These are phyloP conservation scores for Eupithecia tripunctaria DNA, from an alignment of 2,888 invertebrate genomes.

Conservation along the genomic window DNA sequence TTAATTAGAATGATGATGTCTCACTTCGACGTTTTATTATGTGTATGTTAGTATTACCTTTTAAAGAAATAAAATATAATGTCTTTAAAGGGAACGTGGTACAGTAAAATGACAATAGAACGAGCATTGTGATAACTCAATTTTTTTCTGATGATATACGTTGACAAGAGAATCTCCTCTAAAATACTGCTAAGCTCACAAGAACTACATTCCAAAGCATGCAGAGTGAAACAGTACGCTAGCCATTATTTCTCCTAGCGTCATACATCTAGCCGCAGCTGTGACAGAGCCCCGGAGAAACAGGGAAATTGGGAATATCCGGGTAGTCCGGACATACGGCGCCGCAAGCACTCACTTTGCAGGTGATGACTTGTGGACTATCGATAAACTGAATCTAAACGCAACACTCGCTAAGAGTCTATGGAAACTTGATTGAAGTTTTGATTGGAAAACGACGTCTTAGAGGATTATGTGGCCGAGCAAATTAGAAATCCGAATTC, in stretches of 20 bases:
- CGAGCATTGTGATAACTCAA: neutral
- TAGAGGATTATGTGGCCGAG: neutral
- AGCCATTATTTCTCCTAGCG: conserved; percentile 16
- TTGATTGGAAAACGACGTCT: neutral
- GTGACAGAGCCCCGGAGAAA: conserved; percentile 58
- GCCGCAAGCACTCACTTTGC: conserved; percentile 29
- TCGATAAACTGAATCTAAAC: conserved; percentile 21
- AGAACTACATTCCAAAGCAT: neutral
- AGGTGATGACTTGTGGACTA: conserved; percentile 33
- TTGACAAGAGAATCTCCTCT: neutral
- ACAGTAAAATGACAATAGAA: neutral
- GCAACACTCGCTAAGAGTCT: neutral
- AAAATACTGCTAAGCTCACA: neutral
- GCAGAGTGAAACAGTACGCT: conserved; percentile 10
- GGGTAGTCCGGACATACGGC: conserved; percentile 43
- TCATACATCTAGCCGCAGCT: conserved; percentile 52
- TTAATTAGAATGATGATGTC: neutral
- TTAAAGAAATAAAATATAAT: no score
- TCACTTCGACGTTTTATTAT: no score
- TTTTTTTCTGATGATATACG: neutral
- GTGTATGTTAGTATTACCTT: no score
- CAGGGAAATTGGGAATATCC: conserved; percentile 75
- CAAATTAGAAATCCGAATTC: neutral
- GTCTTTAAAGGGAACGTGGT: no score
- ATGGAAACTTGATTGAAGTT: neutral